Conservation (phyloP, 30 jellyfish, hydroid and myxozoan species). For the Cassiopea andromeda region DNA sequence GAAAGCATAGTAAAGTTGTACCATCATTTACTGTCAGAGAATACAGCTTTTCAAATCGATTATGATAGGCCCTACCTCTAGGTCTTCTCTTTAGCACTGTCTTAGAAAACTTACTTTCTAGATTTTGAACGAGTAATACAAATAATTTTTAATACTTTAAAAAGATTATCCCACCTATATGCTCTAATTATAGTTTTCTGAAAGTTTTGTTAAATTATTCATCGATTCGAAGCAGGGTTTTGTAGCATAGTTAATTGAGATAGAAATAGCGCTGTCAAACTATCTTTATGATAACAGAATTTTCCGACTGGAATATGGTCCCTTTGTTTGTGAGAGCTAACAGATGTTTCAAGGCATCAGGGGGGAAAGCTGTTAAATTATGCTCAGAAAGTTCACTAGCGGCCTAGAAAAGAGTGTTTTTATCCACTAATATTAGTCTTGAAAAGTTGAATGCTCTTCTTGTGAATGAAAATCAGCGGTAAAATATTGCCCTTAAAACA, state of each 20-base stretch:
- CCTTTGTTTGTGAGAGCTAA: neutral
- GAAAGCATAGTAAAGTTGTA: neutral
- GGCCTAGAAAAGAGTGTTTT: no score
- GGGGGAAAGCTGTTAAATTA: no score
- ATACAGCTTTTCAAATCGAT: neutral
- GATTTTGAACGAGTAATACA: neutral
- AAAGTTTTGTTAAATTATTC: neutral
- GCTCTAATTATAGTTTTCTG: neutral
- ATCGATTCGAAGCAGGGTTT: neutral
- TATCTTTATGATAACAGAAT: neutral
- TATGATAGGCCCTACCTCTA: neutral
- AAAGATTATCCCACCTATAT: neutral
- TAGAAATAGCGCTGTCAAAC: neutral
- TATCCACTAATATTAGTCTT: no score
- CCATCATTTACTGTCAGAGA: neutral
- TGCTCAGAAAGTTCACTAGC: no score
- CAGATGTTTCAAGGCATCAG: conserved; percentile 9
- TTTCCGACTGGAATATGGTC: neutral
- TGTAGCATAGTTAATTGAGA: neutral
- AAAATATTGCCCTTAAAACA: no score
- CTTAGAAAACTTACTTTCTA: neutral
- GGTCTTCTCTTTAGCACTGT: neutral
- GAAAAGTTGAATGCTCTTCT: no score
- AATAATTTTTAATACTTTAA: neutral
- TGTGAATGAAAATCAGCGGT: no score